A percentile compares a stretch with the other conserved stretches of the same genome.
Evolutionary conservation across 1,140 invertebrate genomes (phyloP).

Genomic region (Sitodiplosis mosellana): DNA sequence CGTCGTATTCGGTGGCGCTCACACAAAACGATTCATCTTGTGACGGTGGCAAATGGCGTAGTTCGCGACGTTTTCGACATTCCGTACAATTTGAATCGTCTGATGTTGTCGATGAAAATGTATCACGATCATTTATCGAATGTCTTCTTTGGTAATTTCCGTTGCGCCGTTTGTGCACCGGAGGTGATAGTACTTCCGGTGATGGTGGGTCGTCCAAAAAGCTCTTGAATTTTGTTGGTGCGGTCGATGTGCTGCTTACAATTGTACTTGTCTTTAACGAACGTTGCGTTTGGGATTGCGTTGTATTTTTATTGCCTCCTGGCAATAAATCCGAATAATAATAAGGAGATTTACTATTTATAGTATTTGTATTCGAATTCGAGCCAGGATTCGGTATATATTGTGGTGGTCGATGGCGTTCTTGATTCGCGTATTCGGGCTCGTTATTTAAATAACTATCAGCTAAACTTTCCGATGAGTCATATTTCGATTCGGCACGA

Average conservation of each 20-base stretch:
- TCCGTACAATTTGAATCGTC: conserved; percentile 25
- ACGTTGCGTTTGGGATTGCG: too few relatives aligned
- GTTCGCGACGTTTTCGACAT: conserved; percentile 23
- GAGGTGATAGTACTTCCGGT: conserved; percentile 12
- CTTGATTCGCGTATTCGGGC: too few relatives aligned
- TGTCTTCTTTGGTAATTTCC: conserved; percentile 39
- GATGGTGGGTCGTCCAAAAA: conserved; percentile 17
- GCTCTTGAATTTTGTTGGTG: background rate
- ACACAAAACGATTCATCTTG: conserved; percentile 26
- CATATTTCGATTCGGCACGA: conserved; percentile 20
- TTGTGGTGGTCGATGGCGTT: too few relatives aligned
- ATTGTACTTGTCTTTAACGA: too few relatives aligned
- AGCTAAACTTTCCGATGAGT: conserved; percentile 31
- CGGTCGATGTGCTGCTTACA: too few relatives aligned
- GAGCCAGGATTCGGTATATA: background rate
- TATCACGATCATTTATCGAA: conserved; percentile 27
- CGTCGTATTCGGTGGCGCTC: background rate
- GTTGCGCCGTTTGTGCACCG: too few relatives aligned
- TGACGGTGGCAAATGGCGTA: conserved; percentile 30
- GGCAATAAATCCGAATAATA: conserved; percentile 53
- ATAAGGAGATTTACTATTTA: conserved; percentile 40
- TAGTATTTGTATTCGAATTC: conserved; percentile 9
- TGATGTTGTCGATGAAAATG: conserved; percentile 22
- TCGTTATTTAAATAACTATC: conserved; percentile 14
- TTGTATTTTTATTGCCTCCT: too few relatives aligned